Evolutionary conservation across 2,888 invertebrate species (phyloP), one percentile per base, ranked within the genome.

Genomic region (Drosophila affinis): DNA sequence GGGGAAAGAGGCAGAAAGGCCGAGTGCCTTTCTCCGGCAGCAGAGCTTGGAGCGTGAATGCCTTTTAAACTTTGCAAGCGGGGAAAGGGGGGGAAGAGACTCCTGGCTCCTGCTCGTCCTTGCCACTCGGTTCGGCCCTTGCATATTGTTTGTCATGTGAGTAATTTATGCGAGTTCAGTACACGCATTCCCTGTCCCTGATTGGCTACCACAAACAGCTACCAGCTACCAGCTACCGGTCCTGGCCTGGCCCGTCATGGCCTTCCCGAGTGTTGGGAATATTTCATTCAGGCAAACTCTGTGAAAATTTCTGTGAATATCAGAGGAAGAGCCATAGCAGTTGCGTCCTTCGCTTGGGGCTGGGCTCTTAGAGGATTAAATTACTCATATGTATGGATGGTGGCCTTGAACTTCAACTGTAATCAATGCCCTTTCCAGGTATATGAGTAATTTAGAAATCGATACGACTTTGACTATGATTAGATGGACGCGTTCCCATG

Each of bases 151-250:
- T 79, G 75, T 78, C 77, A 80, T 82, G 70, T 71, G 64, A 71
- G 80, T 86, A 82, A 85, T 82, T 80, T 78, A 68, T 71, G 80
- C 70, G 68, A 44, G 59, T 56, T 57, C 53, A 63, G 70, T 68
- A 67, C 62, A 73, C 54, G 54, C 61, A 73, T 34, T 61, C 45
- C 51, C 57, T 27, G 17, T n/a, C 49, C 61, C 71, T 78, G 75
- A 80, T 80, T 80, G 78, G 62, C 67, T 21, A 17, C 44, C 56
- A 61, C 14, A 34, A n/a, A 9, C 17, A 32, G 52, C 21, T n/a
- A 32, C 21, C 21, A 32, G 52, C 21, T n/a, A 32, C 21, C 21
- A 32, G 52, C 21, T n/a, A 32, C 39, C 21, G 34, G 39, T 6
- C 14, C n/a, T n/a, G 29, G 29, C 29, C 27, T 29, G 24, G 24